Evolutionary conservation across 1,140 invertebrate genomes (phyloP).

Genomic region (Wasmannia auropunctata): DNA sequence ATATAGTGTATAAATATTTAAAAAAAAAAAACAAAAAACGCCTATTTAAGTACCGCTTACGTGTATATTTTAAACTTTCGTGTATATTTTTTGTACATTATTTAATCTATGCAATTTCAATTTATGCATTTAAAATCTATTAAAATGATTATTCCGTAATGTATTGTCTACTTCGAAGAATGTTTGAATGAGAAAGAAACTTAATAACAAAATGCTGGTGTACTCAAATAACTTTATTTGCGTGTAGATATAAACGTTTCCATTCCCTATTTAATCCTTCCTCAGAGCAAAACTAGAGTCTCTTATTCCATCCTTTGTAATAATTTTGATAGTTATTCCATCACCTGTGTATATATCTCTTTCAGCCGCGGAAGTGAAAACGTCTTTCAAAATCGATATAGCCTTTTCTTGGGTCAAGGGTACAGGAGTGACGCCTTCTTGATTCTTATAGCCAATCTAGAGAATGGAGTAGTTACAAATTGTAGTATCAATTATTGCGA

Average conservation of each 20-base stretch:
- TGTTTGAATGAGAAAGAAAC: conserved; percentile 50
- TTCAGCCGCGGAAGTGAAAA: conserved; percentile 98
- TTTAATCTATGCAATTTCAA: neutral
- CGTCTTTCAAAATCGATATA: conserved; percentile 95
- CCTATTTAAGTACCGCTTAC: neutral
- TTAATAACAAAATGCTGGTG: conserved; percentile 45
- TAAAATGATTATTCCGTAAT: neutral
- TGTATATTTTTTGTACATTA: neutral
- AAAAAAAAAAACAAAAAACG: no score
- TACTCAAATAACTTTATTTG: conserved; percentile 65
- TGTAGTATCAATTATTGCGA: neutral
- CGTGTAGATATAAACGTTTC: conserved; percentile 36
- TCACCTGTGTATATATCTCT: conserved; percentile 99
- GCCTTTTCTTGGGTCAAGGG: conserved; percentile 92
- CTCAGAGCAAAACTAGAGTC: conserved; percentile 90
- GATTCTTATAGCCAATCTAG: conserved; percentile 94
- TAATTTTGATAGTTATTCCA: conserved; percentile 94
- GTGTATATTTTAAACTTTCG: neutral
- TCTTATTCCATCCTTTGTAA: conserved; percentile 95
- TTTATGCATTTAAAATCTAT: neutral
- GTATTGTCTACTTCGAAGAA: neutral
- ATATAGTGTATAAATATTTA: conserved; percentile 21
- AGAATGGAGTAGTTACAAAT: conserved; percentile 65
- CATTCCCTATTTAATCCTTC: conserved; percentile 89
- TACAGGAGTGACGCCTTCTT: conserved; percentile 87